These are phyloP conservation scores for Philopotamus ludificatus DNA, from an alignment of 1,140 invertebrate genomes.

Conservation along the genomic window DNA sequence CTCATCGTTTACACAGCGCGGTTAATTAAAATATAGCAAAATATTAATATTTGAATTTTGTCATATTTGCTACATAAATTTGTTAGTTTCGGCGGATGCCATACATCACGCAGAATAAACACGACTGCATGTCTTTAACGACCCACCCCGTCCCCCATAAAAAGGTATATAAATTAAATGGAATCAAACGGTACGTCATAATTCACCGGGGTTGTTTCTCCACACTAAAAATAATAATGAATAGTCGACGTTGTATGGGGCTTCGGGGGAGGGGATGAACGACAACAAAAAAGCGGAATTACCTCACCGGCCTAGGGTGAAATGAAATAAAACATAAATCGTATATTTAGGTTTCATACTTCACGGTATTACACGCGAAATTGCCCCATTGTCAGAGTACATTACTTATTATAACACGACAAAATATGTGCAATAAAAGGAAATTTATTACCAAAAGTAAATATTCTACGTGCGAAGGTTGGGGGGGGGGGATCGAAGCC, in stretches of 20 bases:
- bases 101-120: not conserved
- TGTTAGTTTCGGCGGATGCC: no score
- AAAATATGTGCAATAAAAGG: conserved; percentile 60
- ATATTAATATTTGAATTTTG: no score
- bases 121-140: conserved; percentile 7
- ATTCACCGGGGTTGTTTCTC: conserved; percentile 18
- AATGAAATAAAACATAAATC: conserved; percentile 41
- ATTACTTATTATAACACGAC: conserved; percentile 60
- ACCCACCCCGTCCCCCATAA: conserved; percentile 1
- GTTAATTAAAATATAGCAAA: no score
- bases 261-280: not conserved
- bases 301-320: conserved; percentile 20
- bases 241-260: not conserved
- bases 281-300: not conserved
- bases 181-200: conserved; percentile 37
- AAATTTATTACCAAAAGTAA: conserved; percentile 59
- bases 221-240: conserved; percentile 22
- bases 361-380: conserved; percentile 54
- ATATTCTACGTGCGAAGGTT: conserved; percentile 54
- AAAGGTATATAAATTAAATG: conserved; percentile 34
- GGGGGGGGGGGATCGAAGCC: no score
- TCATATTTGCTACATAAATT: no score
- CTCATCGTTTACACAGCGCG: no score
- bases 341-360: conserved; percentile 41
- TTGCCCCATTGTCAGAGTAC: conserved; percentile 53